Percentiles rank a stretch among this genome's conserved stretches.
phyloP scores from a whole-genome alignment of 2,113 vertebrate species.

The Anarhynchus alexandrinus region DNA sequence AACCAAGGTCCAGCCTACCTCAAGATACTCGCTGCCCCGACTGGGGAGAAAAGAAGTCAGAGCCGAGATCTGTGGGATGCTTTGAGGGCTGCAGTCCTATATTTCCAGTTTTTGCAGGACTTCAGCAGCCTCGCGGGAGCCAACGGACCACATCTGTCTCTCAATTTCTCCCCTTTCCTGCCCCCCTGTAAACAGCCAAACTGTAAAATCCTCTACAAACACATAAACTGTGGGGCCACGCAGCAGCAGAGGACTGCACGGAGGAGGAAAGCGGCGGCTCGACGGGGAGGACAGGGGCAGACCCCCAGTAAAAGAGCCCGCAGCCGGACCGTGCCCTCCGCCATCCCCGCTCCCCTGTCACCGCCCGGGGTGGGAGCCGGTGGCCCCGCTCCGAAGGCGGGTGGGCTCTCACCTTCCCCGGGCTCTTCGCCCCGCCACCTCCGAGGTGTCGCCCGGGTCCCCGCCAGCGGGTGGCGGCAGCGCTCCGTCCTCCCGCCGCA shows the following conservation, averaged over 20 bases:
- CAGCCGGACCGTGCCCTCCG: not conserved
- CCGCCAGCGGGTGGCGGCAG: not conserved
- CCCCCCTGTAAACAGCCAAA: rapidly evolving
- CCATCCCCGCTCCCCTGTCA: too few species aligned
- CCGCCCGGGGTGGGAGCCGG: not conserved
- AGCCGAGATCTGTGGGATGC: not conserved
- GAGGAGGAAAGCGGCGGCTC: not conserved
- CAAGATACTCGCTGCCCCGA: too few species aligned
- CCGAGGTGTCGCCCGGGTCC: not conserved
- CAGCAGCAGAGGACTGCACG: rapidly evolving
- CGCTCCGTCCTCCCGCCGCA: not conserved
- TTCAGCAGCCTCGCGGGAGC: not conserved
- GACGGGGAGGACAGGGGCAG: not conserved
- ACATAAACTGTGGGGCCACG: rapidly evolving
- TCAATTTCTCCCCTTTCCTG: not conserved
- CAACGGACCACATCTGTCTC: rapidly evolving
- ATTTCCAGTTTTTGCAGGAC: not conserved
- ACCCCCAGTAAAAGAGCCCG: too few species aligned
- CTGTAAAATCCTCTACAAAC: too few species aligned
- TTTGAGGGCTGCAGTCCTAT: rapidly evolving
- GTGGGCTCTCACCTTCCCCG: too few species aligned
- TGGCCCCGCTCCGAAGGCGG: not conserved
- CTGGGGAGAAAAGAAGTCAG: too few species aligned
- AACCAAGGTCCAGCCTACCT: not conserved
- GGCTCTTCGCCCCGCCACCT: not conserved